Percentiles rank a stretch among this genome's conserved stretches.
Evolutionary conservation across 2,113 vertebrate genomes (phyloP).

Genomic region (Chunga burmeisteri): DNA sequence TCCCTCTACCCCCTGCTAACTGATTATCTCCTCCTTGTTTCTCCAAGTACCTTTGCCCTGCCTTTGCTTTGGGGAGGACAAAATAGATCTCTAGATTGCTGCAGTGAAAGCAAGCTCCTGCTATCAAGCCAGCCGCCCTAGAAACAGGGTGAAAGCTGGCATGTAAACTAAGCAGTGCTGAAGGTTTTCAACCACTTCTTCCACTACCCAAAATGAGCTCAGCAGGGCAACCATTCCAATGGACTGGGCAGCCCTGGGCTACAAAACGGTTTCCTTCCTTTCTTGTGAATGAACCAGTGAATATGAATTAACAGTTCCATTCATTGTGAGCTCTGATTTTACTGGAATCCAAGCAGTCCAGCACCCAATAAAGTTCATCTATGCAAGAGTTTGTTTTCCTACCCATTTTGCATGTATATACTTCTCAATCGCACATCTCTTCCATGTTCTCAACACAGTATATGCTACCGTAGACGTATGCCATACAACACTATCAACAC

Average conservation of each 20-base stretch:
- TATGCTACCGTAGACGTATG: not conserved
- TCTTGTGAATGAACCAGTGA: not conserved
- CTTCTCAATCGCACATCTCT: not conserved
- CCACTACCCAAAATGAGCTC: not conserved
- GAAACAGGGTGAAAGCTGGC: not conserved
- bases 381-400: not conserved
- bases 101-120: not conserved
- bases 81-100: not conserved
- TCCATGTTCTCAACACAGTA: not conserved
- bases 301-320: not conserved
- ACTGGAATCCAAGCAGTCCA: not conserved
- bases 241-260: not conserved
- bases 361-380: not conserved
- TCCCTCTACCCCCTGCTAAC: not conserved
- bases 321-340: not conserved
- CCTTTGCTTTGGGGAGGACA: not conserved
- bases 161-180: not conserved
- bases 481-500: rapidly evolving
- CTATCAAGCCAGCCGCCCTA: not conserved
- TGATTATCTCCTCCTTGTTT: not conserved
- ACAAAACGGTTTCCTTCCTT: not conserved
- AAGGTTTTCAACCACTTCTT: not conserved
- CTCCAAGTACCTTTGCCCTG: not conserved
- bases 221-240: not conserved
- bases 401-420: not conserved